Evolutionary conservation across 2,113 vertebrate species (phyloP), one percentile per base, ranked within the genome.

Genomic region (Percina caprodes): DNA sequence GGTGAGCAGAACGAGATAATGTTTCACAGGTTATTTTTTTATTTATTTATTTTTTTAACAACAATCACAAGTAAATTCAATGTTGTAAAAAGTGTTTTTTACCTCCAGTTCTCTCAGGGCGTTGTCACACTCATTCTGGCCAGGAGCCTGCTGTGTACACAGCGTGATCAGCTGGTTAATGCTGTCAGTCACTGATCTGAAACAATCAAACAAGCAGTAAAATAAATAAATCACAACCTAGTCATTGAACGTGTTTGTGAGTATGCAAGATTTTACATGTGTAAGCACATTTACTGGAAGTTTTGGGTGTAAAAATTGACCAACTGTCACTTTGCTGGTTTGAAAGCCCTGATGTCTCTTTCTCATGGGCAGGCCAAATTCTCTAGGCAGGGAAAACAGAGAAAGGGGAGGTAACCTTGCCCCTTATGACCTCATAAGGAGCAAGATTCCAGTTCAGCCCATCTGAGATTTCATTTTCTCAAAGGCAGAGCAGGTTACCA

Each of bases 81-180:
- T 19, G 24, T 33, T 26, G 5, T 68, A 21, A 56, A 16, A 55
- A 51, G 55, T 55, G 61, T 1, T 23, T 23, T 67, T 86, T 93
- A 99, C 98, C 98, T 99, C 97, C 1, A 99, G 93, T 86, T 99
- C 98, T 85, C 98, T 94, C 58, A 99, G 94, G n/a, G 98, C 98
- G 0, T 99, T 99, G 88, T 99, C 98, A 87, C 98, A 99, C 88
- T 99, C 98, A 90, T 99, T 99, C 94, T 99, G 98, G 26, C 98
- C 98, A 0, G 98, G 98, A 18, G 98, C 98, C 90, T 99, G 98
- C 77, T 99, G 98, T 19, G 98, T 99, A 13, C 98, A 99, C 90
- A 99, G 92, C 0, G 96, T 99, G 94, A 99, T 99, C 73, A 99
- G 96, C 91, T 99, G 97, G 89, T 99, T 99, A 87, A 99, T 99